Percentiles rank a stretch among this genome's conserved stretches.
Conservation (phyloP, 2,888 invertebrate genomes). For the Phyllotreta striolata region DNA sequence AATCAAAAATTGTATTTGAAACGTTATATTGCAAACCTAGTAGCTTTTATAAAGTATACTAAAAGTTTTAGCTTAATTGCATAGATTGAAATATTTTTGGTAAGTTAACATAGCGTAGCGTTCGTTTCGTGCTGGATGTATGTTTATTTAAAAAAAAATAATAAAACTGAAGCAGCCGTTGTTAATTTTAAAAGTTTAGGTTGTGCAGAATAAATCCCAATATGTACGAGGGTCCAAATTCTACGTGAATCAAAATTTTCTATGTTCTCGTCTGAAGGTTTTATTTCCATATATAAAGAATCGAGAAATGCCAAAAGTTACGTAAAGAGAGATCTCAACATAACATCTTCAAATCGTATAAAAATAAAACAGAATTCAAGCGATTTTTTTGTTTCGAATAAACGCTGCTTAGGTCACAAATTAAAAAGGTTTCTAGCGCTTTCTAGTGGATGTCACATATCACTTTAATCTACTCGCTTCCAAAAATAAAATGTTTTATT, state of each 20-base stretch:
- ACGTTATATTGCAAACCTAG: slow-evolving; percentile 17
- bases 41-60: slow-evolving; percentile 33
- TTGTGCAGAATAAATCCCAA: not conserved
- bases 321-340: no score
- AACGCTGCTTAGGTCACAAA: not conserved
- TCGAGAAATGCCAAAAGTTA: no score
- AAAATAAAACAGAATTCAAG: no score
- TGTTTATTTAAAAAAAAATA: slow-evolving; percentile 2
- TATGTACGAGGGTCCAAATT: slow-evolving; percentile 7
- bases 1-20: slow-evolving; percentile 31
- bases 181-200: not conserved
- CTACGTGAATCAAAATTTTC: slow-evolving; percentile 2
- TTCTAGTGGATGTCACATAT: slow-evolving; percentile 12
- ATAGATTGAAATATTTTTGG: not conserved
- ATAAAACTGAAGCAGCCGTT: not conserved
- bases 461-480: slow-evolving; percentile 7
- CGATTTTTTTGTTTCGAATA: not conserved
- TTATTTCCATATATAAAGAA: not conserved
- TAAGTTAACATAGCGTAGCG: no score
- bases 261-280: not conserved
- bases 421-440: not conserved
- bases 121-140: no score
- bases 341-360: no score
- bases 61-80: slow-evolving; percentile 4
- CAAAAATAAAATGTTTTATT: slow-evolving; percentile 10